These are phyloP conservation scores for Ptychobarbus kaznakovi DNA, from an alignment of 2,797 vertebrate species.

Conservation along the genomic window DNA sequence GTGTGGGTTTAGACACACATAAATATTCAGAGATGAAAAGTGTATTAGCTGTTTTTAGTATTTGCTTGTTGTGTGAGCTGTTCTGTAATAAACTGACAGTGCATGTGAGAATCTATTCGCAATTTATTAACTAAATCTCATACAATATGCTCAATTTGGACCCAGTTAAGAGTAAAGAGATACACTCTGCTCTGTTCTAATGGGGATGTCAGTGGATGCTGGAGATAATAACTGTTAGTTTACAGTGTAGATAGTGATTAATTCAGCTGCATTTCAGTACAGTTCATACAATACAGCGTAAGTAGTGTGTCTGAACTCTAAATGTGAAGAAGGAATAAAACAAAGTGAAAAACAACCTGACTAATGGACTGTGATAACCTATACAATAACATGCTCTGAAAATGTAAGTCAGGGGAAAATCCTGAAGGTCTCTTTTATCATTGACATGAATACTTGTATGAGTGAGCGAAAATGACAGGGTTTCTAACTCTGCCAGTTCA, in stretches of 20 bases:
- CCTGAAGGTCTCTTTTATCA: conserved; percentile 33
- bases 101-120: conserved; percentile 20
- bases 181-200: conserved; percentile 30
- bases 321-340: conserved; percentile 40
- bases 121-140: conserved; percentile 22
- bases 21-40: background rate
- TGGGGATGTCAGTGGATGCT: conserved; percentile 44
- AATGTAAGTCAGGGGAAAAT: conserved; percentile 39
- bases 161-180: conserved; percentile 29
- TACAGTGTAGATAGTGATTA: conserved; percentile 45
- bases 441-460: conserved; percentile 41
- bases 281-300: too few species aligned
- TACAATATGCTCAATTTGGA: conserved; percentile 30
- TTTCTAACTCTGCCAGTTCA: conserved; percentile 37
- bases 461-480: conserved; percentile 37
- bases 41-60: background rate
- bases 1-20: background rate
- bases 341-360: conserved; percentile 40
- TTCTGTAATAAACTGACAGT: conserved; percentile 26
- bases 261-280: conserved; percentile 31
- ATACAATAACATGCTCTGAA: conserved; percentile 43
- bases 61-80: conserved; percentile 4
- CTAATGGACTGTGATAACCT: conserved; percentile 45
- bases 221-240: conserved; percentile 38
- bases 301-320: conserved; percentile 20